Evolutionary conservation across 2,888 invertebrate species (phyloP), one percentile per base, ranked within the genome.

Genomic region (Piscicola geometra): DNA sequence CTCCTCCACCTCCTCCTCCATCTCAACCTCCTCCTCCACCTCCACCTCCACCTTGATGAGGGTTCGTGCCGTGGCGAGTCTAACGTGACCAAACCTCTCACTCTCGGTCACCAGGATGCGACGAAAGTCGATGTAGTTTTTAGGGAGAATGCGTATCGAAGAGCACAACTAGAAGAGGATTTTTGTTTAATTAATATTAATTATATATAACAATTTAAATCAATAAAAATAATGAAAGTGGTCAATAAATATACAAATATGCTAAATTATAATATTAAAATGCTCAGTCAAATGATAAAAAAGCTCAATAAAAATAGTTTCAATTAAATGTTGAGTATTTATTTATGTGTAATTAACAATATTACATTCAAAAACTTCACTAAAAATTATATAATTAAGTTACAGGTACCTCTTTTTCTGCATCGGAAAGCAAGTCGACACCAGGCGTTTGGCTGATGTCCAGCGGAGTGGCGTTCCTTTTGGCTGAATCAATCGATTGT

Each of bases 401-500:
- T 5, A 25, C 5, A 15, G 25, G 25, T 5, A 56, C 60, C 60
- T 56, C 60, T 21, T 56, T 56, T 21, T 56, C 60, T 18, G 60
- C 60, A 5, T 56, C 25, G 3, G 60, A 25, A 25, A 56, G 60
- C 3, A 25, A n/a, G 9, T 56, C 60, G n/a, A 56, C 60, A 15
- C 60, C 60, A 15, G 60, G 60, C 3, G 60, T 56, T 5, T 56
- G 3, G n/a, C 60, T 56, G 21, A 56, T 21, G 25, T 56, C 60
- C 5, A 56, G 60, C n/a, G 60, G 60, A n/a, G 9, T 56, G n/a
- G 25, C 5, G 25, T 18, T 56, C 25, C 60, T 56, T 25, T 56
- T 56, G 60, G 60, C 60, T 56, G 60, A 56, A 77, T 75, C 75
- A 76, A n/a, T n/a, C n/a, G n/a, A n/a, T n/a, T n/a, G n/a, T n/a